Evolutionary conservation across 2,113 vertebrate species (phyloP), one percentile per base, ranked within the genome.

Genomic region (Talpa occidentalis): DNA sequence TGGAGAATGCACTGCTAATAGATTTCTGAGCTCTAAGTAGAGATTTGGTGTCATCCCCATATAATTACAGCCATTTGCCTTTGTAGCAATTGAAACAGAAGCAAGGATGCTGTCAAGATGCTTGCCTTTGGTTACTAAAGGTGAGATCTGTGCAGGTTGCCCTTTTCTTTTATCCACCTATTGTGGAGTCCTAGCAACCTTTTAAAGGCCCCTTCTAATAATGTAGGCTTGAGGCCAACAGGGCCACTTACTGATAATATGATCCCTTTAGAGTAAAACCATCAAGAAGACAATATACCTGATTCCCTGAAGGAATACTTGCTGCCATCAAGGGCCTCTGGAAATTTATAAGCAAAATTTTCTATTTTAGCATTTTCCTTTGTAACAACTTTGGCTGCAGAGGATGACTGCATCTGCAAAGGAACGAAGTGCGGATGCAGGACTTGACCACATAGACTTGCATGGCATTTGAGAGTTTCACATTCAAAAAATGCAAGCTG

Each of bases 151-250:
- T 86, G 35, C 2, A 91, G 24, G 56, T 28, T 56, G 37, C 4
- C 32, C 85, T 91, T 90, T 90, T 81, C n/a, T 81, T 94, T 59
- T 88, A 77, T 62, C 78, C 85, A 81, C 17, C 35, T 88, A 35
- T 64, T 89, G 81, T 9, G 17, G 37, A 90, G 26, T 15, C 21
- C 26, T 47, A 78, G 7, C 3, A 66, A 87, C 76, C 16, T 88
- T 92, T 94, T 62, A 78, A 88, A 95, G 67, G 15, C 5, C 15
- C 90, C 35, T 77, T 94, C 35, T 91, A 94, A 88, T 19, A 52
- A 52, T 52, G 21, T 82, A 96, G n/a, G 19, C 14, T 47, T 92
- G n/a, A 40, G 60, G 89, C 21, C 9, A 81, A 70, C 2, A 42
- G 6, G 17, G 35, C 10, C 2, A 40, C 90, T 93, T 82, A 70